These are phyloP conservation scores for Tragopan temminckii DNA, from an alignment of 2,797 vertebrate species.

Conservation along the genomic window DNA sequence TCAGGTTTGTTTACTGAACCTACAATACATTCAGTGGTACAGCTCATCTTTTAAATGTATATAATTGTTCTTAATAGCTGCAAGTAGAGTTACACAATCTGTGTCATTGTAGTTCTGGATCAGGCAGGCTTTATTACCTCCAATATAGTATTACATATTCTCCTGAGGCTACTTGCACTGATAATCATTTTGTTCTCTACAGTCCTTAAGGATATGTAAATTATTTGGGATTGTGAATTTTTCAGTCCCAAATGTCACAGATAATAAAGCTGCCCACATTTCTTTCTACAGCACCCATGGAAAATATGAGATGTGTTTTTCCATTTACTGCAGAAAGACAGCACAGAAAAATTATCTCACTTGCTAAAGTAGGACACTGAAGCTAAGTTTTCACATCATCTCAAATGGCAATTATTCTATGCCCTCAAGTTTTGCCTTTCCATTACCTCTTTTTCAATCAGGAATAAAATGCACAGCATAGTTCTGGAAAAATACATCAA, in stretches of 20 bases:
- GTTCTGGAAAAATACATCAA: neutral
- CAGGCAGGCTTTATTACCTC: slow-evolving; percentile 18
- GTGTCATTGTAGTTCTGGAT: slow-evolving; percentile 5
- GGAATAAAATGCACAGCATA: neutral
- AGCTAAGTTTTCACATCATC: slow-evolving; percentile 18
- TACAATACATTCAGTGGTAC: neutral
- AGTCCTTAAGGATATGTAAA: slow-evolving; percentile 51
- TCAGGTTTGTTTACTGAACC: neutral
- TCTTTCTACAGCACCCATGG: neutral
- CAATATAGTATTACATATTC: neutral
- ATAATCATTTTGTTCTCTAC: slow-evolving; percentile 32
- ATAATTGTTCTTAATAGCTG: slow-evolving; percentile 23
- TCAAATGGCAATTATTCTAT: slow-evolving; percentile 37
- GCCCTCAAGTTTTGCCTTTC: slow-evolving; percentile 42
- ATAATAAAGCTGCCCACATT: slow-evolving; percentile 21
- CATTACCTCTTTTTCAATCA: neutral
- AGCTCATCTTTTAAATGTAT: neutral
- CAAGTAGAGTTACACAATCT: neutral
- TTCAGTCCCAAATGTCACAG: neutral
- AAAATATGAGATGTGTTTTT: neutral
- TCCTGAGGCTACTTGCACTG: slow-evolving; percentile 13
- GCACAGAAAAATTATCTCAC: slow-evolving; percentile 39
- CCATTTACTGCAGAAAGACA: slow-evolving; percentile 30
- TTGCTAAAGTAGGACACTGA: slow-evolving; percentile 54
- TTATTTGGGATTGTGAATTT: neutral